A percentile compares a stretch with the other conserved stretches of the same genome.
phyloP scores from a whole-genome alignment of 2,888 invertebrate species.

The Himalopsyche japonica region DNA sequence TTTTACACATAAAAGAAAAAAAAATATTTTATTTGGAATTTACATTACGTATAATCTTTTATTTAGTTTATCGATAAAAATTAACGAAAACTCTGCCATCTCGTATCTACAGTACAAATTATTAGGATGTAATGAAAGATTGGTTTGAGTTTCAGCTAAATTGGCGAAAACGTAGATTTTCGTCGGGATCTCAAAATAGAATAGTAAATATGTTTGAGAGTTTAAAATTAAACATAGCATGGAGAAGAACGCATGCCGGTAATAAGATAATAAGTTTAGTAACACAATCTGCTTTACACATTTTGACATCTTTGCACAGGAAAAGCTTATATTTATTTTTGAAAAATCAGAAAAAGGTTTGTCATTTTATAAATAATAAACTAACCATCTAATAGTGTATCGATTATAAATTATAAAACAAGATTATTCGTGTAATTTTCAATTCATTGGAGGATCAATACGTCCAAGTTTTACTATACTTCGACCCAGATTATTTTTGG shows the following conservation, averaged over 20 bases:
- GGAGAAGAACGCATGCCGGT: background rate
- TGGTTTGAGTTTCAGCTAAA: background rate
- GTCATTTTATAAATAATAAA: background rate
- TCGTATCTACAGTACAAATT: background rate
- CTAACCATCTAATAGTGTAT: background rate
- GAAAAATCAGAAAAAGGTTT: background rate
- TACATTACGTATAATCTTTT: too few relatives aligned
- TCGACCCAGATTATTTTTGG: background rate
- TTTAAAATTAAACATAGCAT: slow-evolving; percentile 19
- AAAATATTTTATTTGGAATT: too few relatives aligned
- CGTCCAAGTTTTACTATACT: background rate
- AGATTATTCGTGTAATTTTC: background rate
- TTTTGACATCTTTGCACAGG: slow-evolving; percentile 1
- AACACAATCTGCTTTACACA: background rate
- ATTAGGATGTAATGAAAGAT: background rate
- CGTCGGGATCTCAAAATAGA: slow-evolving; percentile 13
- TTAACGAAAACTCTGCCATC: background rate
- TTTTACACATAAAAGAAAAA: too few relatives aligned
- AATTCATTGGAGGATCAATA: background rate
- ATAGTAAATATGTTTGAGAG: background rate
- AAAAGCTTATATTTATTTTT: background rate
- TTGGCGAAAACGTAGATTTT: background rate
- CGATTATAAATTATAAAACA: background rate
- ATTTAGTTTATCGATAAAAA: too few relatives aligned
- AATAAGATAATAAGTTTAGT: background rate